These are phyloP conservation scores for Brachyalestes nurse DNA, from an alignment of 2,797 vertebrate genomes.

Conservation along the genomic window DNA sequence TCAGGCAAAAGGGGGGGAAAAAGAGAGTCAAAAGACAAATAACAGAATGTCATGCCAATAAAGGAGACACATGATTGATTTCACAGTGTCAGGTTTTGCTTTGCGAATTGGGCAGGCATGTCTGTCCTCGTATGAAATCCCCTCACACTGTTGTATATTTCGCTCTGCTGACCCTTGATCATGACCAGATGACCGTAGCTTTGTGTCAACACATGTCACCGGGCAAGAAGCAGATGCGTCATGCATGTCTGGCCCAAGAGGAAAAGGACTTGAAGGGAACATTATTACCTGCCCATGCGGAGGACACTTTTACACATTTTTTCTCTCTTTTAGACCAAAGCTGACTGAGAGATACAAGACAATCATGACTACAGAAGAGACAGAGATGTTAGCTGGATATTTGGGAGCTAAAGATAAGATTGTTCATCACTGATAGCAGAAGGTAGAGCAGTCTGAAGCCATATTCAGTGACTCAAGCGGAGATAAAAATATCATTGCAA, in stretches of 20 bases:
- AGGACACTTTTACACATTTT: background rate
- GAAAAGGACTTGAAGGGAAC: constrained; percentile 16
- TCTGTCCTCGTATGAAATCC: constrained; percentile 48
- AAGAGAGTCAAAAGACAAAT: background rate
- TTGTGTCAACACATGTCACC: constrained; percentile 49
- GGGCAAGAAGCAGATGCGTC: constrained; percentile 25
- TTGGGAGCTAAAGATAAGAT: constrained; percentile 18
- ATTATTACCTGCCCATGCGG: constrained; percentile 36
- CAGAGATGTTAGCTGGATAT: background rate
- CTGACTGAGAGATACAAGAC: background rate
- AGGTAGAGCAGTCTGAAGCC: background rate
- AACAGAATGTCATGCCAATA: constrained; percentile 24
- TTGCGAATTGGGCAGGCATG: constrained; percentile 48
- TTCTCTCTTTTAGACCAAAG: background rate
- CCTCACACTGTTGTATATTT: constrained; percentile 32
- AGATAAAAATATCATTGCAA: too few relatives aligned
- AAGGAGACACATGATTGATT: constrained; percentile 46
- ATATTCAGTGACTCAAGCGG: too few relatives aligned
- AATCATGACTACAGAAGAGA: constrained; percentile 18
- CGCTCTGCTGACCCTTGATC: constrained; percentile 47
- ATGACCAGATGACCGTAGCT: constrained; percentile 39
- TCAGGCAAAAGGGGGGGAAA: background rate
- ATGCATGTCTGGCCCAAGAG: constrained; percentile 21
- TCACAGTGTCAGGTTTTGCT: constrained; percentile 38
- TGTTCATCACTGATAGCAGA: background rate